Conservation (phyloP, 2,797 vertebrate species). For the Zalophus californianus region DNA sequence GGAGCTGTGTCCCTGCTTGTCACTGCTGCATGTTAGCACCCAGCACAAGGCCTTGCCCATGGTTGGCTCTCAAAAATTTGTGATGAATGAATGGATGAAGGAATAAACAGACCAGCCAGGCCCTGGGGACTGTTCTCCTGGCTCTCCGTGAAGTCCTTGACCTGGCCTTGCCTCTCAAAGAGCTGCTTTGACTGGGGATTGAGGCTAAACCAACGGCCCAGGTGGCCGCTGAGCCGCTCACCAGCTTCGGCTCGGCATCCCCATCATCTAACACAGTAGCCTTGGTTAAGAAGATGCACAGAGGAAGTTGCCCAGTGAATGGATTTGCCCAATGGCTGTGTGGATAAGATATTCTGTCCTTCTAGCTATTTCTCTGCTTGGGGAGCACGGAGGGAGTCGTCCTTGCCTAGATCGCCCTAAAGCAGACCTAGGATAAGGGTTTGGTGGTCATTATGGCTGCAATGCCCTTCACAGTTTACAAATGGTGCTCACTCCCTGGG, state of each 20-base stretch:
- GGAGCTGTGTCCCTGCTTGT: too few relatives aligned
- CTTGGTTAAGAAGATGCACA: not conserved
- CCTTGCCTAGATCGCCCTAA: not conserved
- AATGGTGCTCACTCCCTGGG: not conserved
- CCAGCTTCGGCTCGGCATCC: fast-evolving
- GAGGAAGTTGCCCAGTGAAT: not conserved
- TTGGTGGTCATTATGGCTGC: not conserved
- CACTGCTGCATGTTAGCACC: fast-evolving
- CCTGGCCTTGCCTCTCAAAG: not conserved
- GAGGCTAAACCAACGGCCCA: not conserved
- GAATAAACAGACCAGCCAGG: not conserved
- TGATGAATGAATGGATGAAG: not conserved
- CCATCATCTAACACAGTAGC: fast-evolving
- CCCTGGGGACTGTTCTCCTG: not conserved
- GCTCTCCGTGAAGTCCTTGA: not conserved
- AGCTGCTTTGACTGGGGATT: not conserved
- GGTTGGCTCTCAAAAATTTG: not conserved
- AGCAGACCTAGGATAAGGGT: not conserved
- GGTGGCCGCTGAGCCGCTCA: not conserved
- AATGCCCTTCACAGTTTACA: not conserved
- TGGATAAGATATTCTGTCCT: not conserved
- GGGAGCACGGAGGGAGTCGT: not conserved
- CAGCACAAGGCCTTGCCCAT: not conserved
- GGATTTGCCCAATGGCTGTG: fast-evolving
- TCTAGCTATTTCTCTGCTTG: not conserved